phyloP scores from a whole-genome alignment of 2,888 invertebrate species.

The Sarcophaga subvicina region DNA sequence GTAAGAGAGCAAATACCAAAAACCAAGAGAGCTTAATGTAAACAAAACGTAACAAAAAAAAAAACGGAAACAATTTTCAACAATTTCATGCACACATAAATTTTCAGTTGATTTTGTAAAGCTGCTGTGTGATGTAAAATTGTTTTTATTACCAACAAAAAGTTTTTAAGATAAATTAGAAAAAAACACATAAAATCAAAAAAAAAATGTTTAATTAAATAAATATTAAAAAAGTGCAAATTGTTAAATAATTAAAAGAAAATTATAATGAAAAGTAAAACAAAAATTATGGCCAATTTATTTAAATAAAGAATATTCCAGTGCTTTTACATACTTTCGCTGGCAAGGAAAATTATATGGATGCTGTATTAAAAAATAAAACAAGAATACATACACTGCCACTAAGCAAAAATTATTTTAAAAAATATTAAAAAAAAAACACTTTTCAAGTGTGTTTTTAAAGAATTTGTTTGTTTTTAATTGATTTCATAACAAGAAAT shows the following conservation, averaged over 20 bases:
- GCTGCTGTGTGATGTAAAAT: conserved; percentile 61
- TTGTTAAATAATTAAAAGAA: conserved; percentile 4
- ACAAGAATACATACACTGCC: neutral
- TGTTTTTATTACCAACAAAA: conserved; percentile 13
- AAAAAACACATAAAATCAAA: neutral
- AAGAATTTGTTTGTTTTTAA: neutral
- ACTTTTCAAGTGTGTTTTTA: neutral
- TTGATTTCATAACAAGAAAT: conserved; percentile 19
- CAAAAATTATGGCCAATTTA: neutral
- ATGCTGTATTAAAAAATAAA: conserved; percentile 38
- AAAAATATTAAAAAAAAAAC: neutral
- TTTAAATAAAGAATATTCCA: conserved; percentile 2
- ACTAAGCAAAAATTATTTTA: neutral
- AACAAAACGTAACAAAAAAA: neutral
- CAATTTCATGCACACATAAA: conserved; percentile 30
- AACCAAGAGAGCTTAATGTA: conserved; percentile 1
- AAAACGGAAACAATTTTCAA: conserved; percentile 19
- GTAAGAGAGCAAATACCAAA: conserved; percentile 4
- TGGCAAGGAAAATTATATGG: conserved; percentile 1
- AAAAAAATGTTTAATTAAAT: conserved; percentile 15
- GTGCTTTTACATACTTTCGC: neutral
- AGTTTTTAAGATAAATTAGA: conserved; percentile 7
- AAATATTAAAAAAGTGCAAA: conserved; percentile 2
- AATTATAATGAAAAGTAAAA: neutral
- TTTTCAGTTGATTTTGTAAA: conserved; percentile 56